Conservation (phyloP, 2,888 invertebrate genomes). For the Trilocha varians region DNA sequence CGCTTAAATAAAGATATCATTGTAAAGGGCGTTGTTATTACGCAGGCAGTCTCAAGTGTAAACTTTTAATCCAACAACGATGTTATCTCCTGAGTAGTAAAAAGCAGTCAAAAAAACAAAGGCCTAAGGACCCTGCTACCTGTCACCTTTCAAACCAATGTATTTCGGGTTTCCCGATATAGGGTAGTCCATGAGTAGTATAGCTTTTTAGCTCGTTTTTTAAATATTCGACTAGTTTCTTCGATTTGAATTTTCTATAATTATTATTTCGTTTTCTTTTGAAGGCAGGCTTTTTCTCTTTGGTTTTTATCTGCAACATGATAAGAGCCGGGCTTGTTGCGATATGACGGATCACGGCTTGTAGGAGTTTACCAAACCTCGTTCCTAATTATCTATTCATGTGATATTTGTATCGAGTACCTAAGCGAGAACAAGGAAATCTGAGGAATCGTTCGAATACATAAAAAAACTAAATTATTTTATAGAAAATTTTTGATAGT, state of each 20-base stretch:
- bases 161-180: conserved; percentile 41
- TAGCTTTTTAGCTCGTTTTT: conserved; percentile 40
- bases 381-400: background rate
- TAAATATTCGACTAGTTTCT: conserved; percentile 41
- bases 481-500: too few relatives aligned
- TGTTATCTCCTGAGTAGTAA: too few relatives aligned
- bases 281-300: conserved; percentile 27
- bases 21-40: too few relatives aligned
- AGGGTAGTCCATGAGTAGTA: conserved; percentile 49
- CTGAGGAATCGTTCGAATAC: background rate
- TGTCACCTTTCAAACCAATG: conserved; percentile 51
- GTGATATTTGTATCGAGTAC: background rate
- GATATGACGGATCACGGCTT: background rate
- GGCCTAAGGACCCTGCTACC: too few relatives aligned
- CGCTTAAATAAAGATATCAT: too few relatives aligned
- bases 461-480: too few relatives aligned
- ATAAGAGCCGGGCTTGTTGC: background rate
- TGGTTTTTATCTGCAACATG: conserved; percentile 27
- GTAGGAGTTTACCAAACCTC: background rate
- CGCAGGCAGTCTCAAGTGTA: too few relatives aligned
- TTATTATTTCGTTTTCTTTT: conserved; percentile 43
- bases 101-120: too few relatives aligned
- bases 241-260: conserved; percentile 29
- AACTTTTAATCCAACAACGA: too few relatives aligned
- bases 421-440: background rate